Percentiles rank a stretch among this genome's conserved stretches.
phyloP scores from a whole-genome alignment of 2,113 vertebrate genomes.

The Elanoides forficatus region DNA sequence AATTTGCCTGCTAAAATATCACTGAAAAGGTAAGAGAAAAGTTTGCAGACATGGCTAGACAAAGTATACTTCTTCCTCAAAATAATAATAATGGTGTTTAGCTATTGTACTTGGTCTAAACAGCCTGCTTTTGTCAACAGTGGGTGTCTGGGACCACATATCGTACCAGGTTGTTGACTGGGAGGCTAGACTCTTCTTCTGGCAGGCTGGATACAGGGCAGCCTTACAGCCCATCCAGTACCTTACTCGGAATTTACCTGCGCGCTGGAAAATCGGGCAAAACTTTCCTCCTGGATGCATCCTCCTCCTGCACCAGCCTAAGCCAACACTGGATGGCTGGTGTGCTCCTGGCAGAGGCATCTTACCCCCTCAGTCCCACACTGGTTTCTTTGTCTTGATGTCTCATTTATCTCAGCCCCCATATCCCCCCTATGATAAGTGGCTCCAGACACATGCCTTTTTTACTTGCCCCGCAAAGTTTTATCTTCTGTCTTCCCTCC shows the following conservation, averaged over 20 bases:
- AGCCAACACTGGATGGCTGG: no score
- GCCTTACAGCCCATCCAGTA: neutral
- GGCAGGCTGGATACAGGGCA: neutral
- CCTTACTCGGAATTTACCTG: neutral
- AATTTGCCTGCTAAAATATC: neutral
- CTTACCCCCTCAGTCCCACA: accelerated
- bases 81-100: neutral
- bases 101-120: neutral
- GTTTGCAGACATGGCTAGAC: neutral
- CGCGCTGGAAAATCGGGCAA: neutral
- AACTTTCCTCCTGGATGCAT: neutral
- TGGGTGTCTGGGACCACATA: neutral
- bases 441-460: neutral
- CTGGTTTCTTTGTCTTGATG: neutral
- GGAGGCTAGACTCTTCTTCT: neutral
- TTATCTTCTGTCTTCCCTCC: neutral
- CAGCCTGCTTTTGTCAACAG: neutral
- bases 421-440: accelerated
- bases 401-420: neutral
- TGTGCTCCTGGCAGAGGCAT: neutral
- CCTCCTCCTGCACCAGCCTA: neutral
- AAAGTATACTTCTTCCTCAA: neutral
- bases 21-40: neutral
- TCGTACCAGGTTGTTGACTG: accelerated
- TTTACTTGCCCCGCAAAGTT: neutral